These are phyloP conservation scores for Trialeurodes vaporariorum DNA, from an alignment of 1,140 invertebrate species.

Conservation along the genomic window DNA sequence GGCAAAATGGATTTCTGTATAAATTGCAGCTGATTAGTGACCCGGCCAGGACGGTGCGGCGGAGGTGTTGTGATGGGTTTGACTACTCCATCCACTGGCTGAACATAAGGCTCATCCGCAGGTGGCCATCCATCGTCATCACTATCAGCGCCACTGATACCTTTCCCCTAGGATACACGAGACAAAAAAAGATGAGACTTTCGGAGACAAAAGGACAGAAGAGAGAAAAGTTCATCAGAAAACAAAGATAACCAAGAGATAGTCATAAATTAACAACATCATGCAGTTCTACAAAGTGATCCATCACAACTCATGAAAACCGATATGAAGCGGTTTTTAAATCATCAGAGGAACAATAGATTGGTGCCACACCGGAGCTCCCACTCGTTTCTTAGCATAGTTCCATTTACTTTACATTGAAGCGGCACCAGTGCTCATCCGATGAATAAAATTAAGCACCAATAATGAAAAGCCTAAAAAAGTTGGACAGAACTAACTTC, in stretches of 20 bases:
- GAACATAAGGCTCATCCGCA: slow-evolving; percentile 52
- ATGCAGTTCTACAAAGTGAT: background rate
- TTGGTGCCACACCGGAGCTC: no score
- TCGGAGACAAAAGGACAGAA: no score
- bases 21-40: slow-evolving; percentile 91
- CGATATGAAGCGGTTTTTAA: no score
- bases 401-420: no score
- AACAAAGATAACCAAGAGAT: background rate
- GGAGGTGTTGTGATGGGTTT: slow-evolving; percentile 65
- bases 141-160: background rate
- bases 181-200: no score
- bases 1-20: slow-evolving; percentile 91
- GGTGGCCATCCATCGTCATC: slow-evolving; percentile 45
- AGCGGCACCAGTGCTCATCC: no score
- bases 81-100: slow-evolving; percentile 69
- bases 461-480: no score
- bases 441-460: no score
- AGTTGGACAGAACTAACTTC: no score
- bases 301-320: no score
- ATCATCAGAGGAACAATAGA: no score
- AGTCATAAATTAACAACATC: background rate
- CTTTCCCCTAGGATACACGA: background rate
- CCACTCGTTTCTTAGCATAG: no score
- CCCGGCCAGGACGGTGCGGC: slow-evolving; percentile 60
- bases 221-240: background rate